phyloP scores from a whole-genome alignment of 2,888 invertebrate genomes.

The Chirona hameri region DNA sequence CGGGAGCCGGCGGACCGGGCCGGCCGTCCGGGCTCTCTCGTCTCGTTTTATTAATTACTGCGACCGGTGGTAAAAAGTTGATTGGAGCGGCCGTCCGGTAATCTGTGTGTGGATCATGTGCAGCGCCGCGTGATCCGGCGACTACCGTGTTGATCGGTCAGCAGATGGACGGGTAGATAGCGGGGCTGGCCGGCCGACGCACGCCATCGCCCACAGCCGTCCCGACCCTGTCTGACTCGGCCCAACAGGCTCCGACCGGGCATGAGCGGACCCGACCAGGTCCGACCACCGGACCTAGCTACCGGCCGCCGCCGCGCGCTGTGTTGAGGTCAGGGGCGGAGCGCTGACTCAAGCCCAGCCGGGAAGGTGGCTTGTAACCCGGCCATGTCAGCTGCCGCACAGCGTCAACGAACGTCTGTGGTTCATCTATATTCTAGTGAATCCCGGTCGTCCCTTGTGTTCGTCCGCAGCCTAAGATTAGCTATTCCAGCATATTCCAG shows the following conservation, averaged over 20 bases:
- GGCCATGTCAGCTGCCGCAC: no score
- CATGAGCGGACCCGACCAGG: background rate
- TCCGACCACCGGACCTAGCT: background rate
- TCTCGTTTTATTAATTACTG: constrained; percentile 23
- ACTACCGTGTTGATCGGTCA: constrained; percentile 22
- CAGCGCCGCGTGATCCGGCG: background rate
- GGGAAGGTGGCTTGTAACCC: no score
- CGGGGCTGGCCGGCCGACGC: background rate
- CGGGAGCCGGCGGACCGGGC: background rate
- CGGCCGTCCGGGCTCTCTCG: background rate
- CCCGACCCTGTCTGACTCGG: background rate
- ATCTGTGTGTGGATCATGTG: background rate
- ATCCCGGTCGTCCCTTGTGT: no score
- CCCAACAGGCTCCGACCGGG: background rate
- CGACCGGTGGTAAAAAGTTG: constrained; percentile 13
- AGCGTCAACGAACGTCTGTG: no score
- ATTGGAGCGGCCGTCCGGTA: constrained; percentile 23
- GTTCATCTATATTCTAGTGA: no score
- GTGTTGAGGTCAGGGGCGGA: no score
- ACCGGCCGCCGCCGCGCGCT: no score
- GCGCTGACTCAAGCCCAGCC: no score
- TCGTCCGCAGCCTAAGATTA: no score
- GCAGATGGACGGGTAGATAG: background rate
- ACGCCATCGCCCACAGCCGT: background rate
- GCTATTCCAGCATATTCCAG: no score